Conservation (phyloP, 2,797 vertebrate genomes). For the Pangasius larnaudii region DNA sequence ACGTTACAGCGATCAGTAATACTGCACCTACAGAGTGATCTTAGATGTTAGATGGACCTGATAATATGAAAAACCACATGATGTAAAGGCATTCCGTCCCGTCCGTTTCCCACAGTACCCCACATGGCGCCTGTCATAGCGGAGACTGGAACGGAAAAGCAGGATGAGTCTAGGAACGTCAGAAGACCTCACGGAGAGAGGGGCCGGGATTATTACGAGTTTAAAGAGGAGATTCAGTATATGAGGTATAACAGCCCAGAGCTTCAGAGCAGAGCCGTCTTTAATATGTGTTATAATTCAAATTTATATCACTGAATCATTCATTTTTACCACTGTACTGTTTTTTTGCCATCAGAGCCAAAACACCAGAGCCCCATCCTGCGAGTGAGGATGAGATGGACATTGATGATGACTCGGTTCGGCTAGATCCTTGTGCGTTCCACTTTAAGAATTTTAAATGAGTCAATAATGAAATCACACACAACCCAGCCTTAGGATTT, state of each 20-base stretch:
- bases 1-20: neutral
- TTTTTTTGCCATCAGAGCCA: slow-evolving; percentile 74
- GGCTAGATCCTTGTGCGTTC: slow-evolving; percentile 83
- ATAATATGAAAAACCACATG: neutral
- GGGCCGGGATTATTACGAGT: slow-evolving; percentile 90
- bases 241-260: slow-evolving; percentile 76
- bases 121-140: neutral
- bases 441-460: neutral
- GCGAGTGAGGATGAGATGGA: slow-evolving; percentile 65
- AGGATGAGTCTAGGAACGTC: slow-evolving; percentile 64
- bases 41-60: neutral
- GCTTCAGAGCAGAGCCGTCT: neutral
- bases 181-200: slow-evolving; percentile 74
- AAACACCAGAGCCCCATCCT: slow-evolving; percentile 76
- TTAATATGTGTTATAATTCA: neutral
- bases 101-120: neutral
- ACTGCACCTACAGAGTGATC: neutral
- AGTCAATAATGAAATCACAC: neutral
- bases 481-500: neutral
- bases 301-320: neutral
- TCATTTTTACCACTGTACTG: neutral
- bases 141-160: slow-evolving; percentile 56
- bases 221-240: slow-evolving; percentile 91
- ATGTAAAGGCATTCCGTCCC: neutral
- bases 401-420: slow-evolving; percentile 74